Evolutionary conservation across 2,113 vertebrate species (phyloP), one percentile per base, ranked within the genome.

Genomic region (Limnothrissa miodon): DNA sequence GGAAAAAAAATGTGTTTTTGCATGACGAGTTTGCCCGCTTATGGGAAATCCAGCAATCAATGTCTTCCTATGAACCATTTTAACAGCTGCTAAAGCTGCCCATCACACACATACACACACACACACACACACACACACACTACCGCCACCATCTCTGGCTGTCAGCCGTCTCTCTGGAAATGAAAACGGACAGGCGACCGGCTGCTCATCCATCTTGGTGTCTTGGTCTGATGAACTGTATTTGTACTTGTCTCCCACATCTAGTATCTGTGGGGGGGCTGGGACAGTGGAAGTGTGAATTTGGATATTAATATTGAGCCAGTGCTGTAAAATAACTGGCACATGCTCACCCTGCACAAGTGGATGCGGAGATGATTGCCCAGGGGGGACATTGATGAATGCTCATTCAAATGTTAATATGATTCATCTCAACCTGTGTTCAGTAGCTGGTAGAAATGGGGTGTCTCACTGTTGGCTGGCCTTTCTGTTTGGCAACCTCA

Each of bases 271-370:
- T 79, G 78, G n/a, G 78, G n/a, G 74, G 78, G 83, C 83, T 80
- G 51, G 80, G 51, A 83, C n/a, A n/a, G n/a, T n/a, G n/a, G n/a
- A 83, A 83, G 82, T 78, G 80, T 83, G 83, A 81, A 83, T 36
- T 78, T 86, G 83, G 74, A 44, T 79, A 86, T 83, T 78, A 53
- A 81, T 83, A 74, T 70, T 45, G 19, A 74, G 74, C 25, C 36
- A 62, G 29, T 29, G 21, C 25, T 70, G 62, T 29, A 70, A 36
- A 70, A 70, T 70, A 13, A 82, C 46, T 29, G 46, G 33, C 79
- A 33, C 46, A 39, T 8, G 51, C 33, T 70, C 62, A 33, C 2
- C 1, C 25, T 70, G 9, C 29, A 70, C 62, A 70, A 70, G 62
- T 70, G 29, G 25, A 36, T 36, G 10, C 36, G 9, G 29, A 70